Evolutionary conservation across 2,888 invertebrate species (phyloP), one percentile per base, ranked within the genome.

Genomic region (Leptinotarsa peninsularis): DNA sequence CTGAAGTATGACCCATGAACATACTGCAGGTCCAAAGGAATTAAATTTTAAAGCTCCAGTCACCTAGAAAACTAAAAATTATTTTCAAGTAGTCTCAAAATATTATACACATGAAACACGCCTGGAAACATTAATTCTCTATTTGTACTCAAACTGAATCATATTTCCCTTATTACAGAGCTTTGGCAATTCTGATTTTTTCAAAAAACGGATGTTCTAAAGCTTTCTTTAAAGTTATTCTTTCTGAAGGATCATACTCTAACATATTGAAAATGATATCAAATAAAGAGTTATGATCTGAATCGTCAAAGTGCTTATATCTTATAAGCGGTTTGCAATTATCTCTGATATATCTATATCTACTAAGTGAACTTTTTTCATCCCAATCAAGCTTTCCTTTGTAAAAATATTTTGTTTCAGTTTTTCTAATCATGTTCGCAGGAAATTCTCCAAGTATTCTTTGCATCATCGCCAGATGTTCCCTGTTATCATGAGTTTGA

Each of bases 391-490:
- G 91, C 90, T 96, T 96, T 73, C 98, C 98, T 88, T 98, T 96
- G 90, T 98, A 97, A 90, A 99, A 99, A 90, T 99, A 99, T 90
- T 98, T 98, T 83, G 98, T 98, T 90, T 97, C 96, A 77, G 96
- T 96, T 91, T 95, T 96, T 82, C 94, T 91, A 69, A 94, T 94
- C 95, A 95, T 95, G 89, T 95, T 95, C 90, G 96, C 95, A 71
- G 99, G 99, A 88, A 99, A 94, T 83, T 96, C 94, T 78, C 99
- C 99, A 78, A 99, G 92, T 85, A 99, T 99, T 84, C 98, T 91
- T 90, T 99, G 98, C 99, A 99, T 99, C 99, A 99, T 99, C 82
- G 99, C 99, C 87, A 99, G 92, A 91, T 99, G 99, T 88, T 99
- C 99, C 82, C 98, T 93, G 90, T 99, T 99, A 90, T 99, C 99